Evolutionary conservation across 2,888 invertebrate species (phyloP).

Genomic region (Eupithecia vulgata): DNA sequence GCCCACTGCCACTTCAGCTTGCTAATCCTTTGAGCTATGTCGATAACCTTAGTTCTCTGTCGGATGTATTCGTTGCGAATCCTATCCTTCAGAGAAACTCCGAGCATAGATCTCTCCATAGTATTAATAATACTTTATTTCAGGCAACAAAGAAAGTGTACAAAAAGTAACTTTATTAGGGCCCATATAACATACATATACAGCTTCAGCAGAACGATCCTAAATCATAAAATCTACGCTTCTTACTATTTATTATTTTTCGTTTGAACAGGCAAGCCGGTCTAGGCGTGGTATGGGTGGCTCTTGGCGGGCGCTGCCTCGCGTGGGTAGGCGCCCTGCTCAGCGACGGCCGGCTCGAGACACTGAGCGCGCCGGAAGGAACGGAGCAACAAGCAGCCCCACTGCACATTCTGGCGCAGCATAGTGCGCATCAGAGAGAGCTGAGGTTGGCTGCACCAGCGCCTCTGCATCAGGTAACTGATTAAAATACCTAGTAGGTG

Average conservation of each 20-base stretch:
- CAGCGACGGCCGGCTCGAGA: conserved; percentile 90
- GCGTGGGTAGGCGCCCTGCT: conserved; percentile 89
- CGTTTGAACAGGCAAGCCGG: conserved; percentile 88
- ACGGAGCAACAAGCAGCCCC: conserved; percentile 77
- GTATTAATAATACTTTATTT: too few relatives aligned
- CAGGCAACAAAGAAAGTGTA: too few relatives aligned
- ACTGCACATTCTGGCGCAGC: conserved; percentile 85
- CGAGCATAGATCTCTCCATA: too few relatives aligned
- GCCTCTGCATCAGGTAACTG: conserved; percentile 86
- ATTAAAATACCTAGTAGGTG: too few relatives aligned
- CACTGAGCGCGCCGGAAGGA: conserved; percentile 67
- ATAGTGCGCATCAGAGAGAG: conserved; percentile 88
- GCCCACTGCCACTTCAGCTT: too few relatives aligned
- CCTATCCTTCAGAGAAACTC: too few relatives aligned
- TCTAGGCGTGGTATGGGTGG: conserved; percentile 94
- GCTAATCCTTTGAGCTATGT: too few relatives aligned
- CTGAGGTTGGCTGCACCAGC: conserved; percentile 88
- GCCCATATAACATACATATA: too few relatives aligned
- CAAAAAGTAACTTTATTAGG: too few relatives aligned
- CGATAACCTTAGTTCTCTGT: too few relatives aligned
- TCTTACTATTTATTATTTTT: not conserved
- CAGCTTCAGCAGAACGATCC: not conserved
- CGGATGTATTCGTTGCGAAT: too few relatives aligned
- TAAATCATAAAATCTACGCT: too few relatives aligned
- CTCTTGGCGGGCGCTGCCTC: conserved; percentile 93